Evolutionary conservation across 2,888 invertebrate species (phyloP).

Genomic region (Drosophila pegasa): DNA sequence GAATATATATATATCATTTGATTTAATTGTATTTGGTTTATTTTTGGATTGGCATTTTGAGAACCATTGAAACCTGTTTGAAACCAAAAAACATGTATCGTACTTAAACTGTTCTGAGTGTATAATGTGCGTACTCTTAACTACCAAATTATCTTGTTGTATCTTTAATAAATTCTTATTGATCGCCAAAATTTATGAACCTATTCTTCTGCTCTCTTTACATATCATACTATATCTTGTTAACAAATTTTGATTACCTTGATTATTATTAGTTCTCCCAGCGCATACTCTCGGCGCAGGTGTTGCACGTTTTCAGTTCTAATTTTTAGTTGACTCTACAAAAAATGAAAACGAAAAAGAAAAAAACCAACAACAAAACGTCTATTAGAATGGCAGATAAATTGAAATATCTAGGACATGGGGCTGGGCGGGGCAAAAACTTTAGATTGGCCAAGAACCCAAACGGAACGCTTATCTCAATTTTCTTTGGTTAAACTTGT

Average conservation of each 20-base stretch:
- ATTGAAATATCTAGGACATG: conserved; percentile 14
- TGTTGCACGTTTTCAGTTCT: conserved; percentile 83
- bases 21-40: conserved; percentile 42
- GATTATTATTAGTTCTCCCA: conserved; percentile 30
- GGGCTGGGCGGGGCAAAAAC: conserved; percentile 30
- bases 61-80: conserved; percentile 64
- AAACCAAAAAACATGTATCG: conserved; percentile 62
- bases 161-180: conserved; percentile 66
- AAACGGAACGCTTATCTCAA: conserved; percentile 22
- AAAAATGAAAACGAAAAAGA: conserved; percentile 10
- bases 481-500: conserved; percentile 54
- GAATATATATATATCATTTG: conserved; percentile 14
- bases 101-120: conserved; percentile 74
- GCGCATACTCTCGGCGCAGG: conserved; percentile 61
- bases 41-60: conserved; percentile 71
- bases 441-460: conserved; percentile 53
- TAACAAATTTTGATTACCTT: conserved; percentile 31
- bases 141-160: conserved; percentile 73
- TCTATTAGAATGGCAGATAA: conserved; percentile 12
- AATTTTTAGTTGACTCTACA: conserved; percentile 43
- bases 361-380: conserved; percentile 12
- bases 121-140: conserved; percentile 75
- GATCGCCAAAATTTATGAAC: conserved; percentile 72
- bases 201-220: conserved; percentile 71
- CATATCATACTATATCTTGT: conserved; percentile 37